Evolutionary conservation across 2,113 vertebrate genomes (phyloP), one percentile per base, ranked within the genome.

Genomic region (Smithornis capensis): DNA sequence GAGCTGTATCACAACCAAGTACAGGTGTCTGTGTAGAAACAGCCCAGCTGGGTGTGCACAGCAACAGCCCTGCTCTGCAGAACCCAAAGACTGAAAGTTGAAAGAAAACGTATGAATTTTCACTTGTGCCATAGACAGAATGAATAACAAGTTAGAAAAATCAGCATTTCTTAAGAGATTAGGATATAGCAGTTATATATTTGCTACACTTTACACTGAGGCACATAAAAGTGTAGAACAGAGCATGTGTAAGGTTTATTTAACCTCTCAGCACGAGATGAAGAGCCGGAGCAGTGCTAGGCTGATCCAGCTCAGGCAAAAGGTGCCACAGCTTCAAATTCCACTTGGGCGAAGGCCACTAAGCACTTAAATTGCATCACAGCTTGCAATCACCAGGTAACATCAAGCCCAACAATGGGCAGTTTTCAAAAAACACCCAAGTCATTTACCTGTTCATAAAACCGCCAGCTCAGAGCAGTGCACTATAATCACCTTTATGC

Each of bases 321-420:
- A 19, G 31, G 19, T 21, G 60, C 44, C 42, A 35, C 47, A 24
- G 68, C 83, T 86, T 69, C 89, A 64, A 55, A 90, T 40, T 69
- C 75, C 86, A 47, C 42, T 29, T 52, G 60, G 86, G 42, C 38
- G 60, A 95, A 90, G 82, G 90, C 57, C 87, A 83, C 62, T 37
- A 5, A 14, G 56, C 50, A 44, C 76, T 74, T 42, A 14, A 29
- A 77, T 6, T 64, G 74, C n/a, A 67, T 44, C 55, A n/a, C 42
- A 80, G 68, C 28, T 19, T 50, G 38, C 78, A 60, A 19, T 28
- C 40, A 23, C 23, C 47, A 83, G 76, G n/a, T 50, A 92, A 37
- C 52, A 81, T 35, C 86, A 67, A 56, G 19, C 22, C 68, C 55
- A 77, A 70, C 73, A 90, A 67, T 38, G 6, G 38, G 44, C 24